These are phyloP conservation scores for Aurelia sp. DNA, from an alignment of 30 jellyfish, hydroid and myxozoan genomes.

Conservation along the genomic window DNA sequence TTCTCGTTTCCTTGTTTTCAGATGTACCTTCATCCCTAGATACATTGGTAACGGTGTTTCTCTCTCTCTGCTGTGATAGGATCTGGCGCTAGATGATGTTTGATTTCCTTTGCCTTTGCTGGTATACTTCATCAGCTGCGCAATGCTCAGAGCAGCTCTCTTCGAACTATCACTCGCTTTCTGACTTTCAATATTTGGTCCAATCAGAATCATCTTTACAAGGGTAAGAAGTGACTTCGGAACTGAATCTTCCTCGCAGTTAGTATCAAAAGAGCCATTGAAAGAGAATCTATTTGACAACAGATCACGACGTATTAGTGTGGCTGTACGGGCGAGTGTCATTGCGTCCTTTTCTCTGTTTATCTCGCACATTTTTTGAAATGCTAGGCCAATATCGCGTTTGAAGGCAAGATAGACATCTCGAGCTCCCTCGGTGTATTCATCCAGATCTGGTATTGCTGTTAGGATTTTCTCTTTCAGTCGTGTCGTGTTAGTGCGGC, in stretches of 20 bases:
- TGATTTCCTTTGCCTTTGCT: background rate
- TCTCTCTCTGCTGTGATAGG: background rate
- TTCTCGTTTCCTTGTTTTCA: slow-evolving; percentile 6
- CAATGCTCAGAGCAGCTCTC: slow-evolving; percentile 16
- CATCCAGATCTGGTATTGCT: too few species aligned
- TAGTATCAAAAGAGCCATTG: slow-evolving; percentile 4
- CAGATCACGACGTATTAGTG: background rate
- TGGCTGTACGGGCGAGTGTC: slow-evolving; percentile 17
- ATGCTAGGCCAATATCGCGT: too few species aligned
- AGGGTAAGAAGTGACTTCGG: slow-evolving; percentile 13
- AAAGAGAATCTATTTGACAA: background rate
- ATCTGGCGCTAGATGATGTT: background rate
- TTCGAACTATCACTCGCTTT: background rate
- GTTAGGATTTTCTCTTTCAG: too few species aligned
- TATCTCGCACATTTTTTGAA: too few species aligned
- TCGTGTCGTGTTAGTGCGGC: too few species aligned
- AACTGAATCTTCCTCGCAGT: slow-evolving; percentile 13
- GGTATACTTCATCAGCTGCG: slow-evolving; percentile 12
- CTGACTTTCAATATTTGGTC: slow-evolving; percentile 3
- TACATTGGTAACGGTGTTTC: slow-evolving; percentile 29
- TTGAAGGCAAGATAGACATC: too few species aligned
- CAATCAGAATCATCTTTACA: slow-evolving; percentile 8
- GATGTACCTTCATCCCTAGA: slow-evolving; percentile 1
- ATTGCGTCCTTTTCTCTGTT: background rate
- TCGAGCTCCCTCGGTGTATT: too few species aligned